These are phyloP conservation scores for Drepana arcuata DNA, from an alignment of 1,140 invertebrate genomes.

Conservation along the genomic window DNA sequence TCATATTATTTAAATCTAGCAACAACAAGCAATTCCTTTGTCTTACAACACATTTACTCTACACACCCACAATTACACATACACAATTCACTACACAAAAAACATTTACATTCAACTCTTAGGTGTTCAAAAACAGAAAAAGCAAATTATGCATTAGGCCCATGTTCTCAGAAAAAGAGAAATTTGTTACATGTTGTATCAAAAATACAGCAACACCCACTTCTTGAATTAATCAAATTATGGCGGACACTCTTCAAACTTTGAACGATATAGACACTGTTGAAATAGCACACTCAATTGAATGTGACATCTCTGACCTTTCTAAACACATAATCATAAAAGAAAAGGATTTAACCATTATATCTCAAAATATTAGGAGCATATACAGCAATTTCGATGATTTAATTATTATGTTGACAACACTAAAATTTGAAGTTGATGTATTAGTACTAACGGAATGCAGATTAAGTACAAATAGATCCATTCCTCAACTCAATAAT, in stretches of 20 bases:
- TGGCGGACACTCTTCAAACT: not conserved
- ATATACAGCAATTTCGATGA: conserved; percentile 16
- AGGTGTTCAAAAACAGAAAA: too few relatives aligned
- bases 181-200: too few relatives aligned
- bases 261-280: not conserved
- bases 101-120: too few relatives aligned
- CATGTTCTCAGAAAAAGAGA: too few relatives aligned
- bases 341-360: conserved; percentile 1
- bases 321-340: not conserved
- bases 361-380: conserved; percentile 17
- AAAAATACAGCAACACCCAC: too few relatives aligned
- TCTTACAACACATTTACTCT: too few relatives aligned
- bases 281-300: not conserved
- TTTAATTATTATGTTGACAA: conserved; percentile 3
- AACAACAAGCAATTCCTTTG: not conserved
- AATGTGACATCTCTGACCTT: not conserved
- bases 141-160: too few relatives aligned
- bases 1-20: not conserved
- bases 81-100: too few relatives aligned
- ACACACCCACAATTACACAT: too few relatives aligned
- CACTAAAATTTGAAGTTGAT: conserved; percentile 12
- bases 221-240: not conserved
- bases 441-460: conserved; percentile 17
- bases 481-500: conserved; percentile 5
- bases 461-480: conserved; percentile 7